Evolutionary conservation across 2,113 vertebrate genomes (phyloP).

Genomic region (Drymodes brunneopygia): DNA sequence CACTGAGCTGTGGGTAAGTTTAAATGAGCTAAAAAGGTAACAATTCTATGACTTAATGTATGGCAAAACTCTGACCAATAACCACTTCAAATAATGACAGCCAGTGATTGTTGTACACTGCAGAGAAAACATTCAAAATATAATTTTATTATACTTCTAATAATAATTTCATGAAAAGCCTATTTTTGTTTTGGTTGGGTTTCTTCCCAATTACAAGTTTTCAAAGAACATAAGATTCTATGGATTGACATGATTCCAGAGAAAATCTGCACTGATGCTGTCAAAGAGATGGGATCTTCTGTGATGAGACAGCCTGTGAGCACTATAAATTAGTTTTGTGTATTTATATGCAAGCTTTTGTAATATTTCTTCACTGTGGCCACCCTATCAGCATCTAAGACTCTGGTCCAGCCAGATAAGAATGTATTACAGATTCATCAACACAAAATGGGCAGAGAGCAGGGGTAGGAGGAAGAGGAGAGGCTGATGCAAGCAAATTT

Average conservation of each 20-base stretch:
- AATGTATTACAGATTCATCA: background rate
- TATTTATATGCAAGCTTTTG: background rate
- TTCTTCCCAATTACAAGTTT: background rate
- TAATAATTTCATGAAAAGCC: background rate
- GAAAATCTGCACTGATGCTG: background rate
- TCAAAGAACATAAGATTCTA: background rate
- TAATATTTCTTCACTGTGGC: background rate
- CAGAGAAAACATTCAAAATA: background rate
- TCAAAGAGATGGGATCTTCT: background rate
- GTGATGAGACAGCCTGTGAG: background rate
- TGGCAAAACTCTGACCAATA: background rate
- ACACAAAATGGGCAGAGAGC: background rate
- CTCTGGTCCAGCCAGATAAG: background rate
- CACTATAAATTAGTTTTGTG: background rate
- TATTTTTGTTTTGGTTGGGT: background rate
- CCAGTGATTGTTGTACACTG: background rate
- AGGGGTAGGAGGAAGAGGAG: background rate
- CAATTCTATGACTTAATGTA: fast-evolving
- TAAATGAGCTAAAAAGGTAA: background rate
- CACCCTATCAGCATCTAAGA: background rate
- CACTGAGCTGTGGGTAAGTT: background rate
- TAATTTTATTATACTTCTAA: background rate
- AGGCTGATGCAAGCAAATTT: background rate
- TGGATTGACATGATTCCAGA: background rate
- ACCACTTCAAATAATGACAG: background rate